Conservation (phyloP, 2,113 vertebrate species). For the Eira barbara region DNA sequence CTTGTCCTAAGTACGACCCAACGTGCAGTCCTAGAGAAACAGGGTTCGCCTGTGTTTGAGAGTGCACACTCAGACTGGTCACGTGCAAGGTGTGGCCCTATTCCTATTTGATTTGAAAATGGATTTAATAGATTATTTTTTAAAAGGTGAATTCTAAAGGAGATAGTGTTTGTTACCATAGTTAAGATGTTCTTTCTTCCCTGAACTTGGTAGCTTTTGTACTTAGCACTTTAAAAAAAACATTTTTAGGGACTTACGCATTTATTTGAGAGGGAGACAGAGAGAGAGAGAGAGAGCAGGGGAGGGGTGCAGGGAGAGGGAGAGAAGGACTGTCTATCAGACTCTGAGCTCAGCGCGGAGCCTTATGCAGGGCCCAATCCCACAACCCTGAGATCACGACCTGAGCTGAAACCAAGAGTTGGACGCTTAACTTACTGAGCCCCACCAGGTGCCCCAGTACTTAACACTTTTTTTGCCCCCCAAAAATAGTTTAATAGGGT, state of each 20-base stretch:
- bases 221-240: background rate
- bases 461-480: background rate
- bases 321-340: background rate
- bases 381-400: background rate
- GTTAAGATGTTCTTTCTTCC: background rate
- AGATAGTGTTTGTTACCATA: background rate
- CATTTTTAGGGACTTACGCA: background rate
- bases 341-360: background rate
- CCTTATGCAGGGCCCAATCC: background rate
- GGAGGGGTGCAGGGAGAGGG: background rate
- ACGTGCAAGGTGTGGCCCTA: background rate
- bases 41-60: background rate
- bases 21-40: background rate
- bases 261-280: background rate
- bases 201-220: background rate
- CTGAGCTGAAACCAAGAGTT: background rate
- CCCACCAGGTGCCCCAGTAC: background rate
- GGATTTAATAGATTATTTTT: background rate
- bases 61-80: background rate
- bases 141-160: background rate
- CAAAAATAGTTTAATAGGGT: background rate
- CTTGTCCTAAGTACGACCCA: background rate
- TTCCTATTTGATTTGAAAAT: background rate
- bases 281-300: background rate
- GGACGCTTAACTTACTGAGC: background rate